Evolutionary conservation across 2,113 vertebrate species (phyloP).

Genomic region (Rattus norvegicus): GRCr8 NC_086021.1:146324001-146324500

Average conservation of each 20-base stretch:
- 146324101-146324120: conserved; percentile 1
- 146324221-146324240: not conserved
- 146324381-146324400: not conserved
- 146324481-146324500: not conserved
- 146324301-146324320: not conserved
- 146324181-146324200: not conserved
- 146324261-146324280: not conserved
- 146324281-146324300: not conserved
- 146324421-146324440: not conserved
- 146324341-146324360: not conserved
- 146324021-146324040: conserved; percentile 13
- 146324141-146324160: not conserved
- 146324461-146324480: too few species aligned
- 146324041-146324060: not conserved
- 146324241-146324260: not conserved
- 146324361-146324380: not conserved
- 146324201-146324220: not conserved
- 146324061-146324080: conserved; percentile 19
- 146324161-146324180: too few species aligned
- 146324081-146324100: not conserved
- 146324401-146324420: not conserved
- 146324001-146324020: conserved; percentile 30
- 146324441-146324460: not conserved
- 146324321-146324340: not conserved
- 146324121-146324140: not conserved